Evolutionary conservation across 2,113 vertebrate species (phyloP).

Genomic region (Lampris incognitus): DNA sequence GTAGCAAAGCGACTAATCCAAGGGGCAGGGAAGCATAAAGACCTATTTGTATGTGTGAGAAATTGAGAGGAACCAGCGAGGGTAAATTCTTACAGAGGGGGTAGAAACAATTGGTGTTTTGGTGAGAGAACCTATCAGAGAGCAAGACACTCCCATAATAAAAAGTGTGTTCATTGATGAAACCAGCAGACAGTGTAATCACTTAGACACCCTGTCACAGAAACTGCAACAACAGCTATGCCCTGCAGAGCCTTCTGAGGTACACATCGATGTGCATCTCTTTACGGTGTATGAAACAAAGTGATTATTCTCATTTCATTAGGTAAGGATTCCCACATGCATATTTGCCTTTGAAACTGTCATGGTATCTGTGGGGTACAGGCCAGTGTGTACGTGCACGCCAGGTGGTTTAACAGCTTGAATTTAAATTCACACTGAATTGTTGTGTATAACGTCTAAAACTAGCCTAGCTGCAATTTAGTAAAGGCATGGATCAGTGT

Average conservation of each 20-base stretch:
- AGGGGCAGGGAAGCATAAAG: constrained; percentile 65
- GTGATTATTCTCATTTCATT: constrained; percentile 38
- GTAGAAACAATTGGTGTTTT: constrained; percentile 34
- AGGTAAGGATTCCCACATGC: constrained; percentile 35
- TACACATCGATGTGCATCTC: constrained; percentile 8
- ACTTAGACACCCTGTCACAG: constrained; percentile 23
- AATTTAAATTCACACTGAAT: too few species aligned
- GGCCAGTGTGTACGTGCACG: background rate
- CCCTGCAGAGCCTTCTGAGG: constrained; percentile 13
- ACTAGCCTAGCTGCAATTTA: background rate
- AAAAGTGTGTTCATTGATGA: background rate
- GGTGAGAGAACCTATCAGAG: constrained; percentile 34
- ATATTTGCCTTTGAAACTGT: constrained; percentile 18
- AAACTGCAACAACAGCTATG: background rate
- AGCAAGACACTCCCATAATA: constrained; percentile 36
- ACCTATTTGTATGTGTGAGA: constrained; percentile 69
- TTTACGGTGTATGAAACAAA: constrained; percentile 55
- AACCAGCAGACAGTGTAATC: constrained; percentile 32
- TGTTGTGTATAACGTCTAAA: background rate
- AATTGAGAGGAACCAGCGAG: constrained; percentile 64
- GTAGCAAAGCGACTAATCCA: constrained; percentile 70
- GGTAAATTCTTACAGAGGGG: constrained; percentile 61
- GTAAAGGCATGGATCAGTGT: background rate
- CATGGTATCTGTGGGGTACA: background rate
- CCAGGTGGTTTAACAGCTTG: background rate